phyloP scores from a whole-genome alignment of 2,888 invertebrate species.

The Oithona nana region DNA sequence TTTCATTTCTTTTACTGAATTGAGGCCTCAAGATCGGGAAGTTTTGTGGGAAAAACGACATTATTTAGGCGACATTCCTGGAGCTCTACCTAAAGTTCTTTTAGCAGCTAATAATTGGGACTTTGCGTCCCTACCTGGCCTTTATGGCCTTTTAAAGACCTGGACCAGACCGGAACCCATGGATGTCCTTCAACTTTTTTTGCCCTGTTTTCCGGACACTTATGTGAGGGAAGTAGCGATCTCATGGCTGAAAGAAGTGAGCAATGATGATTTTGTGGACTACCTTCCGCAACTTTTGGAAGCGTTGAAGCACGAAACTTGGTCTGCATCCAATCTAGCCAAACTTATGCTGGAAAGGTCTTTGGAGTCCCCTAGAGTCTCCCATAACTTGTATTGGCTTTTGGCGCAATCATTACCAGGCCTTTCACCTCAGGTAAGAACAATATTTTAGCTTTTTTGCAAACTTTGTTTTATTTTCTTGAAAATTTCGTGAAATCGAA shows the following conservation, averaged over 20 bases:
- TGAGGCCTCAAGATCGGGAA: conserved; percentile 48
- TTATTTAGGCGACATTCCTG: conserved; percentile 60
- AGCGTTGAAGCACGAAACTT: conserved; percentile 71
- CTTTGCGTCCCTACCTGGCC: conserved; percentile 61
- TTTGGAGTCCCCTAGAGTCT: conserved; percentile 65
- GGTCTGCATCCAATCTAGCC: conserved; percentile 64
- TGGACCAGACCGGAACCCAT: conserved; percentile 41
- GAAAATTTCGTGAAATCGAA: background rate
- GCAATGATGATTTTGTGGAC: conserved; percentile 70
- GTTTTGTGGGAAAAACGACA: conserved; percentile 77
- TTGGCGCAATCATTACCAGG: conserved; percentile 63
- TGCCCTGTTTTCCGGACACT: conserved; percentile 84
- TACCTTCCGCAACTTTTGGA: conserved; percentile 84
- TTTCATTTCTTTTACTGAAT: conserved; percentile 49
- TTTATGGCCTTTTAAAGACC: conserved; percentile 64
- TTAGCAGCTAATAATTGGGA: conserved; percentile 80
- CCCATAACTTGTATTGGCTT: conserved; percentile 88
- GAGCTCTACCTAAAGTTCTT: conserved; percentile 60
- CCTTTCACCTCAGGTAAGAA: conserved; percentile 46
- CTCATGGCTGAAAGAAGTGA: conserved; percentile 52
- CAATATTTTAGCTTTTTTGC: background rate
- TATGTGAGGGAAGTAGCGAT: conserved; percentile 69
- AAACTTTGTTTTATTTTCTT: background rate
- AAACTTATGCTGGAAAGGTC: conserved; percentile 61
- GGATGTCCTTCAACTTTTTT: conserved; percentile 70